Base-by-base conservation (phyloP, 2,113 vertebrate genomes). In the Fregata magnificens region DNA sequence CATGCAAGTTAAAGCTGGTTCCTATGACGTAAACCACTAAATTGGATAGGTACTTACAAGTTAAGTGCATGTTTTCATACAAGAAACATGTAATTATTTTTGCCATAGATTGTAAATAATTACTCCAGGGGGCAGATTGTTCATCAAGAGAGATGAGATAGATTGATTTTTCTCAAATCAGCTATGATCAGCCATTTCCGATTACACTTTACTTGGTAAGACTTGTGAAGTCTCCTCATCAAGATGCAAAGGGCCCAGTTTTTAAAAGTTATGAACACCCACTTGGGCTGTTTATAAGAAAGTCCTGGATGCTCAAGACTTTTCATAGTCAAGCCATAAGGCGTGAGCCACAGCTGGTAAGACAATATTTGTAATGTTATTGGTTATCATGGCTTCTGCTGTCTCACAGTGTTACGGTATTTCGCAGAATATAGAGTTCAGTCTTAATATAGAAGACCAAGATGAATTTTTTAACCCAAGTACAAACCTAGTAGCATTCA, bases 201-300 rank as follows among this genome's bases (percentile, higher is more conserved):
- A 1, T 58, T 49, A 25, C 4, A 3, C 16, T 55, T 56, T 16
- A 21, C 13, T 65, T 62, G 38, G 28, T 24, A 65, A 45, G 49
- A 31, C 7, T 34, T 61, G 16, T 25, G 2, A 32, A 66, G 19
- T 25, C 34, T 52, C 9, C 19, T 61, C 16, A 50, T 20, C 18
- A 18, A 62, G 52, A 44, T 49, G 47, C 1, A 0, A 34, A 53
- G 4, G 5, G 9, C 11, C 9, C 0, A 1, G 10, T 53, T 70
- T 56, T 34, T 50, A 4, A 6, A 34, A 31, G 16, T 50, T n/a
- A 13, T 0, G 0, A 34, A 11, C 25, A 2, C 8, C 7, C 2
- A 2, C 13, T 61, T 94, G 50, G 42, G 13, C 29, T 56, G 16
- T 21, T 84, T 40, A 1, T 81, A 49, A 36, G n/a, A 2, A 67